Evolutionary conservation across 2,888 invertebrate species (phyloP), one percentile per base, ranked within the genome.

Genomic region (Camptogramma bilineatum): DNA sequence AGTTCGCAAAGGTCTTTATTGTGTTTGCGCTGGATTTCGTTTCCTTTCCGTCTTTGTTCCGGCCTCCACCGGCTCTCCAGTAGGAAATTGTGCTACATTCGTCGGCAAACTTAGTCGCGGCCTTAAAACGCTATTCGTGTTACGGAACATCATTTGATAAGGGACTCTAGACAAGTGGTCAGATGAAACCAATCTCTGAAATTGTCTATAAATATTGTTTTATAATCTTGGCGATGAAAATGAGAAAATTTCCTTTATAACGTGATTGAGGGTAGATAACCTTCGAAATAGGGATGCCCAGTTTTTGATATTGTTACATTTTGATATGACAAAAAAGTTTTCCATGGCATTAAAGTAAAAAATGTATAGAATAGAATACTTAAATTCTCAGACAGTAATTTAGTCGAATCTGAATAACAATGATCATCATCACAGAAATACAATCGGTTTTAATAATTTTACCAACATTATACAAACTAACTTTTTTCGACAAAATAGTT

Each of bases 1-100:
- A 84, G 80, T 85, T 84, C 63, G 73, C 47, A 81, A 80, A 81
- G 75, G 79, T 80, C 78, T 84, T 83, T 82, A 85, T 83, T 84
- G 79, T 79, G 82, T 86, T 86, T 80, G 77, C 70, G 69, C 52
- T 70, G 75, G 81, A 84, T 84, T 85, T 79, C 74, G 78, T 83
- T 85, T 80, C 78, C 76, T 78, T 79, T 77, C 79, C 78, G 77
- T 83, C 81, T 80, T 82, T 80, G 79, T 84, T 85, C 73, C 71
- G 73, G 76, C 73, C 75, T 72, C 73, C 77, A 2, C 28, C 28
- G 28, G 28, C 28, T 28, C 28, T 28, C 74, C 42, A 52, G 63
- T 64, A 73, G 75, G 10, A 51, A 84, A 82, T 79, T 79, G 77
- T 77, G 69, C 75, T 71, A 70, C 76, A 78, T 70, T 78, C 73